Percentiles rank a stretch among this genome's conserved stretches.
Evolutionary conservation across 2,888 invertebrate species (phyloP).

Genomic region (Phortica okadai): DNA sequence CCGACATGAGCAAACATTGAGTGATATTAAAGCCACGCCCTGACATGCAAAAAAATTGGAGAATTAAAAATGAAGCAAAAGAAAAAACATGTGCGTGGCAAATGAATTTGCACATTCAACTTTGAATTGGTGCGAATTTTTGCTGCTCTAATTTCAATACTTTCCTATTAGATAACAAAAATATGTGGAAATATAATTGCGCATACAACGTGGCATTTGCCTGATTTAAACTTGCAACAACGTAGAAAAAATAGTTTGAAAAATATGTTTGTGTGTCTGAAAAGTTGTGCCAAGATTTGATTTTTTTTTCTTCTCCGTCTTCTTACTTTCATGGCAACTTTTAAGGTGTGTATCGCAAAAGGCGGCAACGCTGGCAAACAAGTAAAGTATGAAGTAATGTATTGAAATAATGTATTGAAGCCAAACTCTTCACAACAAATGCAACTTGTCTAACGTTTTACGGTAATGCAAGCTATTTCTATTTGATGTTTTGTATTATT

Average conservation of each 20-base stretch:
- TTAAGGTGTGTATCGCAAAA: slow-evolving; percentile 52
- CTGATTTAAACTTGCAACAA: slow-evolving; percentile 43
- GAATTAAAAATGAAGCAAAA: slow-evolving; percentile 34
- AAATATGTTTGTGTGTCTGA: slow-evolving; percentile 42
- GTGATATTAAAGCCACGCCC: neutral
- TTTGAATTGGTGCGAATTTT: slow-evolving; percentile 16
- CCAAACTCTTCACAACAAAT: neutral
- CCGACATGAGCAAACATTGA: neutral
- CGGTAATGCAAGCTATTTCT: neutral
- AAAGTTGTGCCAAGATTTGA: slow-evolving; percentile 34
- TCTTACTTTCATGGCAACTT: slow-evolving; percentile 7
- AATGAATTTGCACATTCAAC: no score
- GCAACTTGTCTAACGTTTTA: neutral
- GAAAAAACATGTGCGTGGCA: no score
- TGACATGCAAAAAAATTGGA: slow-evolving; percentile 39
- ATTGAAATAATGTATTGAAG: slow-evolving; percentile 66
- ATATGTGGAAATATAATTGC: neutral
- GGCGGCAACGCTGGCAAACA: neutral
- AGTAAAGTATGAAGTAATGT: slow-evolving; percentile 65
- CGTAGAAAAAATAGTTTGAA: neutral
- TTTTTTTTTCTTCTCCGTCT: slow-evolving; percentile 51
- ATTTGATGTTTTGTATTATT: slow-evolving; percentile 8
- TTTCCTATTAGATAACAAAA: slow-evolving; percentile 21
- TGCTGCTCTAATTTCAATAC: slow-evolving; percentile 27
- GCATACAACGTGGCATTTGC: neutral